Evolutionary conservation across 2,113 vertebrate species (phyloP), one percentile per base, ranked within the genome.

Genomic region (Solenodon paradoxus): DNA sequence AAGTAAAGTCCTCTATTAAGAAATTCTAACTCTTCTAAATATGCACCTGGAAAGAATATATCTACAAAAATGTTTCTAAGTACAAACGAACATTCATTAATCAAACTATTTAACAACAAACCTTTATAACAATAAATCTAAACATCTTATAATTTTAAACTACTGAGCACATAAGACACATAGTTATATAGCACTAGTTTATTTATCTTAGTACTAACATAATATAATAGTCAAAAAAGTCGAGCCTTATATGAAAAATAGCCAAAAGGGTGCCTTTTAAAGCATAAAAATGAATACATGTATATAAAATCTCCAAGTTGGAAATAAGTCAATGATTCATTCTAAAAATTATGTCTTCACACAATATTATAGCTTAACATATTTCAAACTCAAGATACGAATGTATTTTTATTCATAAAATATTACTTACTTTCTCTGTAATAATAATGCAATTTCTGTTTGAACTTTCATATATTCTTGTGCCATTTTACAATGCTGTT

Each of bases 391-490:
- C 38, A 79, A 95, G 35, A 93, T 92, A 49, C 40, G 9, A 53
- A n/a, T 0, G 1, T 32, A 2, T 71, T 78, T 64, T 83, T 61
- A 72, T 57, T 86, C 0, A 66, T 57, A 84, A 92, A 64, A 91
- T 8, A 95, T 53, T 78, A 98, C 99, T 99, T 98, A 99, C 99
- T 99, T 99, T 96, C 99, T 99, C 97, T 99, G 99, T 96, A 99
- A 98, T 92, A 99, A 98, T 97, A 99, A 98, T 72, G 99, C 99
- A 38, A 99, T 99, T 98, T 99, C 99, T 9, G 99, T 99, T 96
- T 99, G 99, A 85, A 99, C 99, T 98, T 99, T 99, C 99, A 99
- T 99, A 97, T 99, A 99, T 94, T 99, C 99, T 97, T 99, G 99
- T 89, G 99, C 99, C 99, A 99, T 99, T 98, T 99, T 99, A 98